These are phyloP conservation scores for Heliconius hermathena DNA, from an alignment of 1,140 invertebrate species.

Conservation along the genomic window DNA sequence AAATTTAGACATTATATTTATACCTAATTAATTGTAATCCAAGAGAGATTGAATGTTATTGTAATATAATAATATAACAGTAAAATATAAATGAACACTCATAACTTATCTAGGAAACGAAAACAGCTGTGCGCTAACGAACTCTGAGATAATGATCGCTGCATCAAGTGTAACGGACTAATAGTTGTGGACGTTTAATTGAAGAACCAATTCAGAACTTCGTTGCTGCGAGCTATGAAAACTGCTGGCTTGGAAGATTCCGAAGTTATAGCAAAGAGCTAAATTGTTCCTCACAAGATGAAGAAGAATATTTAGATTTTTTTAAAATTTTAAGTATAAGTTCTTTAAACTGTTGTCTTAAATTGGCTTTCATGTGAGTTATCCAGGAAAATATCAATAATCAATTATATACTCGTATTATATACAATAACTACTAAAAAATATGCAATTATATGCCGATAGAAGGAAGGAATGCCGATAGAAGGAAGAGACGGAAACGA, in stretches of 20 bases:
- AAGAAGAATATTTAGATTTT: not conserved
- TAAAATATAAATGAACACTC: conserved; percentile 33
- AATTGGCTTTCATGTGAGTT: not conserved
- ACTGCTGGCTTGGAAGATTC: conserved; percentile 35
- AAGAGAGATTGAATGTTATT: not conserved
- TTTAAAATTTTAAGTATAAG: not conserved
- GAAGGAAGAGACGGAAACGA: not conserved
- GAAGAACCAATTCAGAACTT: conserved; percentile 40
- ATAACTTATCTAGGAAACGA: conserved; percentile 38
- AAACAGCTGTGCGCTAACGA: conserved; percentile 40
- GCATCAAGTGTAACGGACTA: conserved; percentile 40
- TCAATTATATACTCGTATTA: too few relatives aligned
- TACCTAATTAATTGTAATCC: not conserved
- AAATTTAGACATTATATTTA: too few relatives aligned
- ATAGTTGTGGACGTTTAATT: conserved; percentile 40
- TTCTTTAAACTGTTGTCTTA: not conserved
- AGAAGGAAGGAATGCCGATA: not conserved
- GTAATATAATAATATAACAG: not conserved
- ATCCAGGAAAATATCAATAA: too few relatives aligned
- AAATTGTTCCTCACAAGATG: conserved; percentile 22
- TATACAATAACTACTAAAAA: too few relatives aligned
- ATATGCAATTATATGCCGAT: not conserved
- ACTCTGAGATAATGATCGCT: conserved; percentile 37
- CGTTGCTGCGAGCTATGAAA: conserved; percentile 32
- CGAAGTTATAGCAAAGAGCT: conserved; percentile 22